Evolutionary conservation across 2,797 vertebrate species (phyloP), one percentile per base, ranked within the genome.

Genomic region (Hapalemur alaotrensis): DNA sequence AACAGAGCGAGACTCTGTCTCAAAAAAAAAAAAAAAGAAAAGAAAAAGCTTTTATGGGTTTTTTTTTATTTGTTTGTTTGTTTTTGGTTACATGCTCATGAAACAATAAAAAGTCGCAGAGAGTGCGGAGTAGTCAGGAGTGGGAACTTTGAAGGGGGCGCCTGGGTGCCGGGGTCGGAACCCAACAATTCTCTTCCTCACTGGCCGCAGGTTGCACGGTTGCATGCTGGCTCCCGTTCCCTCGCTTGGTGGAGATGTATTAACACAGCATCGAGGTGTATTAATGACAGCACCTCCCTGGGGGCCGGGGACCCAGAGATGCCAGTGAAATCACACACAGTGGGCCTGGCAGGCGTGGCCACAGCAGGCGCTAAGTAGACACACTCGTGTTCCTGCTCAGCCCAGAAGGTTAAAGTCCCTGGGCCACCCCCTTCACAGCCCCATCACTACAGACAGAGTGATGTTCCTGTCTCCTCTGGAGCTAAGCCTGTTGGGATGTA

Each of bases 91-190:
- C 22, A 13, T 14, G 9, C 23, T 72, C 11, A 6, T 67, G 6
- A 79, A 75, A 63, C 7, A 91, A 76, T 35, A 52, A 69, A 32
- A 17, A 8, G 8, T 11, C 30, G 7, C 11, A 9, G 61, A 28
- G 20, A n/a, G 7, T 5, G 0, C 17, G 5, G 67, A 10, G 10
- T 20, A 3, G 2, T 5, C 23, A 22, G 85, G 50, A 10, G 2
- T 1, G 48, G 85, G 22, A 41, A 17, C 41, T 35, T 25, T 17
- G 46, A 32, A 63, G 32, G 15, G 67, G 72, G 38, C 11, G 4
- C 6, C 54, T 2, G 23, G 38, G 57, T 25, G 23, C 6, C n/a
- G 0, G 23, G 38, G 35, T 0, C 0, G 1, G 7, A 9, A 13
- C 75, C 38, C 46, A 2, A 25, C 15, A 5, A 1, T 8, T 52